These are phyloP conservation scores for Anas bahamensis DNA, from an alignment of 2,797 vertebrate genomes.

Conservation along the genomic window DNA sequence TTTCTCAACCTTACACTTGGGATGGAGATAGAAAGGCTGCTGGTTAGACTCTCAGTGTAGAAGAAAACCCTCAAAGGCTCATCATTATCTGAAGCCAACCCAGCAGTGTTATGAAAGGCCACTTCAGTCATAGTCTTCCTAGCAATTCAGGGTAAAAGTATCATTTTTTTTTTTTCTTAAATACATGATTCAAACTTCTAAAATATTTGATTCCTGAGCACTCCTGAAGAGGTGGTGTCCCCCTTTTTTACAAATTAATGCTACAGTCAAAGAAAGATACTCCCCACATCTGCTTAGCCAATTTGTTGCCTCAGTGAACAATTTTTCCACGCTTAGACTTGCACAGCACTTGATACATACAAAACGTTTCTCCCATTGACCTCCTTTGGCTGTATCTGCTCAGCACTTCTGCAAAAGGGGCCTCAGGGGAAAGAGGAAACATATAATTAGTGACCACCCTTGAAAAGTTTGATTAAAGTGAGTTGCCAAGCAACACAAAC, in stretches of 20 bases:
- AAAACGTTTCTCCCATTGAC: neutral
- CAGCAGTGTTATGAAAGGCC: neutral
- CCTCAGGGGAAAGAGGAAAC: neutral
- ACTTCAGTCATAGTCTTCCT: neutral
- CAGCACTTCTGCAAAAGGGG: neutral
- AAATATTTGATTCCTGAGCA: neutral
- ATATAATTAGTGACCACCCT: neutral
- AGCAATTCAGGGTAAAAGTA: neutral
- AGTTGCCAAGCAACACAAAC: slow-evolving; percentile 50
- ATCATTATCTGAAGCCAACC: neutral
- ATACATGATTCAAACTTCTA: neutral
- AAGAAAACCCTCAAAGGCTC: neutral
- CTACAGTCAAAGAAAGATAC: neutral
- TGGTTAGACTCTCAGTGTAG: neutral
- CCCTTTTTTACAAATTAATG: neutral
- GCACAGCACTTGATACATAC: neutral
- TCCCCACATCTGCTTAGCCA: neutral
- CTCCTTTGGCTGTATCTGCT: neutral
- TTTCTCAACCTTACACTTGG: neutral
- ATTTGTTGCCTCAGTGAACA: neutral
- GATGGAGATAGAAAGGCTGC: neutral
- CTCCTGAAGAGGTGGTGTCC: neutral
- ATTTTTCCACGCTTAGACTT: neutral
- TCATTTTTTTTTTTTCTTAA: neutral
- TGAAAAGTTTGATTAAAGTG: slow-evolving; percentile 34